These are phyloP conservation scores for Picus viridis DNA, from an alignment of 2,797 vertebrate genomes.

Conservation along the genomic window DNA sequence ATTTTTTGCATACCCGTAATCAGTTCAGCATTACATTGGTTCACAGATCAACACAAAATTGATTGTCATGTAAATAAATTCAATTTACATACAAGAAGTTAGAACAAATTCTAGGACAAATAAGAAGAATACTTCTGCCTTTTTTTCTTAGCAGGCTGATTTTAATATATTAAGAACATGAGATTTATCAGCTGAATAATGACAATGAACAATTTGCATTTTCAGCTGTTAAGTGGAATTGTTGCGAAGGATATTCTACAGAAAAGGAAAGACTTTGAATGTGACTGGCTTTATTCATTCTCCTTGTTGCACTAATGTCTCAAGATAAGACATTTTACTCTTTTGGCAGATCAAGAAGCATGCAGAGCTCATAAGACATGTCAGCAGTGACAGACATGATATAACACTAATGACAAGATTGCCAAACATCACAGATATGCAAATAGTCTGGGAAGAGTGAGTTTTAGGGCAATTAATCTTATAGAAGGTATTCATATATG, in stretches of 20 bases:
- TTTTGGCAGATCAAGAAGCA: background rate
- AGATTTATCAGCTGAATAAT: background rate
- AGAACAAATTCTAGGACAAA: background rate
- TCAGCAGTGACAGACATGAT: background rate
- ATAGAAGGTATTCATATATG: background rate
- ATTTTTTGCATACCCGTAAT: background rate
- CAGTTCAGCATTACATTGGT: background rate
- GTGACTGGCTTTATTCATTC: background rate
- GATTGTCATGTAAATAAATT: background rate
- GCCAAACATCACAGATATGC: background rate
- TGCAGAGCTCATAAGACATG: background rate
- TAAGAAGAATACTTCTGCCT: background rate
- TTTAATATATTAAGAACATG: background rate
- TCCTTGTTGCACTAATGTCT: background rate
- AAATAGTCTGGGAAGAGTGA: background rate
- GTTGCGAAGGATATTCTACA: background rate
- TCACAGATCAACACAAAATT: background rate
- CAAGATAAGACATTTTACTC: background rate
- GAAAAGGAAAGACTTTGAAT: background rate
- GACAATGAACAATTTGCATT: background rate
- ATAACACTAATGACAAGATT: background rate
- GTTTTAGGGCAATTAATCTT: background rate
- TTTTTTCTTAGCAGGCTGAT: background rate
- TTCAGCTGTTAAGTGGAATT: background rate
- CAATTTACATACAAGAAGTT: background rate